phyloP scores from a whole-genome alignment of 2,113 vertebrate species.

The Sciurus niger region DNA sequence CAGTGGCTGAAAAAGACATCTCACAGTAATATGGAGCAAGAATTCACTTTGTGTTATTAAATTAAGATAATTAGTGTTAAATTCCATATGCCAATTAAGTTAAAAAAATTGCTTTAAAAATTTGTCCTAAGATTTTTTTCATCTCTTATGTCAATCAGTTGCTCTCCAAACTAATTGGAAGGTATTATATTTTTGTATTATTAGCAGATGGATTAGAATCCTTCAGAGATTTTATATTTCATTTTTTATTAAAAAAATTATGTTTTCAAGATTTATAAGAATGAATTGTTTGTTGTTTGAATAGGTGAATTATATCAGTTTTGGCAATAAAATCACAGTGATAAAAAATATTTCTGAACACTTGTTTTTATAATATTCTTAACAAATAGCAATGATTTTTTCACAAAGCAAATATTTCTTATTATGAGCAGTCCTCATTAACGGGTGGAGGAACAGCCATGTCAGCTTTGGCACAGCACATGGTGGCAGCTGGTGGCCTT shows the following conservation, averaged over 20 bases:
- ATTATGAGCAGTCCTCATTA: background rate
- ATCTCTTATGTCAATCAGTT: slow-evolving; percentile 41
- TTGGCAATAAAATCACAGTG: slow-evolving; percentile 29
- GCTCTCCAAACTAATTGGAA: slow-evolving; percentile 24
- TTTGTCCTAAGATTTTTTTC: background rate
- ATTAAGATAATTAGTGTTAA: background rate
- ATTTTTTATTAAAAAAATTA: slow-evolving; percentile 51
- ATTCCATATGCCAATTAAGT: background rate
- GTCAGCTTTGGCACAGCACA: rapidly evolving
- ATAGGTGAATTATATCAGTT: slow-evolving; percentile 60
- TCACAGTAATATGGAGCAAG: background rate
- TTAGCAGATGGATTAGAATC: slow-evolving; percentile 63
- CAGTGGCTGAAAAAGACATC: background rate
- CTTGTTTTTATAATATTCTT: slow-evolving; percentile 26
- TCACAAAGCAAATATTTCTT: background rate
- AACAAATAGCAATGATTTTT: background rate
- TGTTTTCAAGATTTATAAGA: background rate
- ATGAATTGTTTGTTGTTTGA: background rate
- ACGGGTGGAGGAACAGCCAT: background rate
- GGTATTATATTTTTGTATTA: background rate
- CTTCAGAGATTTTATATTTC: background rate
- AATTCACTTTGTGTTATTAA: background rate
- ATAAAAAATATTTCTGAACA: slow-evolving; percentile 47
- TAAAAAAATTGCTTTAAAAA: background rate
- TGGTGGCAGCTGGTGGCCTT: rapidly evolving